phyloP scores from a whole-genome alignment of 2,888 invertebrate genomes.

The Thymelicus lineola region DNA sequence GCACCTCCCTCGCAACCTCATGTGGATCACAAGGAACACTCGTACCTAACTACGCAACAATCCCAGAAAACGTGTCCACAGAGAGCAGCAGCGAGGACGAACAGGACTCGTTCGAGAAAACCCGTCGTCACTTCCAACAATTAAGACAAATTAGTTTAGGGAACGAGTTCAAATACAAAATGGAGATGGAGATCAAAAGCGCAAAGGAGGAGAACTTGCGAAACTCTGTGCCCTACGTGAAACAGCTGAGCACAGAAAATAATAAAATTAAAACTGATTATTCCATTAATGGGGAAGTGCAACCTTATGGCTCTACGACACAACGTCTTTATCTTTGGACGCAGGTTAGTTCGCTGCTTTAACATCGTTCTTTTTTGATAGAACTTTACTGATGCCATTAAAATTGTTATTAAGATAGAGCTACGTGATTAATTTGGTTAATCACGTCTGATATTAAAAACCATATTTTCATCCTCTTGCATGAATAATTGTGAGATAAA shows the following conservation, averaged over 20 bases:
- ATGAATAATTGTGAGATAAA: too few species aligned
- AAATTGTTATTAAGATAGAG: too few species aligned
- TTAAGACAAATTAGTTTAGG: slow-evolving; percentile 86
- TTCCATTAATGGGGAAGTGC: slow-evolving; percentile 70
- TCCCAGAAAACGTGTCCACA: slow-evolving; percentile 73
- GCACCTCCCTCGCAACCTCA: slow-evolving; percentile 85
- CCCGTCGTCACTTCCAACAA: slow-evolving; percentile 86
- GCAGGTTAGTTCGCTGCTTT: slow-evolving; percentile 61
- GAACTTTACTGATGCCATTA: too few species aligned
- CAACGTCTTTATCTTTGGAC: slow-evolving; percentile 79
- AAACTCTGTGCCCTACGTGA: slow-evolving; percentile 85
- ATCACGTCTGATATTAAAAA: too few species aligned
- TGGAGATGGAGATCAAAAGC: slow-evolving; percentile 87
- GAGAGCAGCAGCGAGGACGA: slow-evolving; percentile 83
- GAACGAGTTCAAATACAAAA: slow-evolving; percentile 86
- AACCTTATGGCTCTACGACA: slow-evolving; percentile 83
- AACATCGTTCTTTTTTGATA: not conserved
- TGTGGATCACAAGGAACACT: slow-evolving; percentile 79
- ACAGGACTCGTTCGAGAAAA: slow-evolving; percentile 82
- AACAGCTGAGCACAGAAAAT: slow-evolving; percentile 85
- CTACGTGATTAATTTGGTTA: too few species aligned
- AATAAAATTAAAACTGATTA: slow-evolving; percentile 83
- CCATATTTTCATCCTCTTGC: too few species aligned
- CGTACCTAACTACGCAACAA: slow-evolving; percentile 74
- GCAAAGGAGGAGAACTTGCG: slow-evolving; percentile 86